Evolutionary conservation across 1,140 invertebrate genomes (phyloP), one percentile per base, ranked within the genome.

Genomic region (Whitmania pigra): DNA sequence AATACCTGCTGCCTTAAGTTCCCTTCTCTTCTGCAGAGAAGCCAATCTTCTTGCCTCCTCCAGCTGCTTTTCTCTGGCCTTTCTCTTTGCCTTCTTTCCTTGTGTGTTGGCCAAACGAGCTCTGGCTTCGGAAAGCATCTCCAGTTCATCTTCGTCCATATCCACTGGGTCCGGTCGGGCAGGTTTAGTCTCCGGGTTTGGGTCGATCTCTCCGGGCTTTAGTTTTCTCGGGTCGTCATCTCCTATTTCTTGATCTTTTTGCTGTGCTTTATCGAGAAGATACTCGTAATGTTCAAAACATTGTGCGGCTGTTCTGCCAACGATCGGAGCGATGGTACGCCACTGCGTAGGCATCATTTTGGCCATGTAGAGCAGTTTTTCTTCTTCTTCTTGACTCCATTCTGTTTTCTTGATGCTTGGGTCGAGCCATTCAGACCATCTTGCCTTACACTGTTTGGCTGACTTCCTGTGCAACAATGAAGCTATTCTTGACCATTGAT

Each of bases 331-430:
- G 77, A 99, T 99, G 0, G 97, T 99, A 78, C 97, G 86, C 97
- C 97, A 99, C 80, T 99, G 97, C 0, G 96, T 99, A 0, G 97
- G 97, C 95, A 99, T 98, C 55, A 99, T 83, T 83, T 99, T 99
- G 49, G 95, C 96, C 79, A 99, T 84, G 84, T 99, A 95, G 7
- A 99, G 84, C 3, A 99, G 82, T 81, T 99, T 99, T 80, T 99
- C 97, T 81, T 99, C 97, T 82, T 99, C 97, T 80, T 99, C 97
- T 74, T 94, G 85, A 63, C 93, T 97, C 97, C 97, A 99, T 87
- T 99, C 97, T 3, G 97, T 99, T 82, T 99, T 99, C 80, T 99
- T 99, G 75, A 99, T 99, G 80, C 94, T 96, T 0, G 97, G 97
- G 86, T 99, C 97, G 63, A 99, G 81, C 97, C 97, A 99, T 80